Evolutionary conservation across 2,113 vertebrate species (phyloP).

Genomic region (Gobius niger): DNA sequence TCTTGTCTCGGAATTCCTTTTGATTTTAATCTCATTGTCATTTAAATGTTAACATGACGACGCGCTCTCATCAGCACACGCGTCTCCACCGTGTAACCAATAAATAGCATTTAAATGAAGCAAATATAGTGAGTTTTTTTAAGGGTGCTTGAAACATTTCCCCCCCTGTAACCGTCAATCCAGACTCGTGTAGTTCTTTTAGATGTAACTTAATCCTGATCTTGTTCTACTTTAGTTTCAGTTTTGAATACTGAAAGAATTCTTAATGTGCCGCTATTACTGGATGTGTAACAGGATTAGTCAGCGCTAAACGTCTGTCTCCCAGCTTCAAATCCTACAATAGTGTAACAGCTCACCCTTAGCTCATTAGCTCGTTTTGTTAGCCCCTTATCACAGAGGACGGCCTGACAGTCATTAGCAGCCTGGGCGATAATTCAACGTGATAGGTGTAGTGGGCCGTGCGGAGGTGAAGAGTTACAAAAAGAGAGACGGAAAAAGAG

Average conservation of each 20-base stretch:
- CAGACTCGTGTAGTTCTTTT: too few species aligned
- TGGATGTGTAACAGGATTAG: constrained; percentile 27
- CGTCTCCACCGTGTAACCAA: too few species aligned
- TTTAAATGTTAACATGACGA: too few species aligned
- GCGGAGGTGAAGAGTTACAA: constrained; percentile 12
- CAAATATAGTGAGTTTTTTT: too few species aligned
- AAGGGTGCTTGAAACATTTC: too few species aligned
- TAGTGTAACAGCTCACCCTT: constrained; percentile 55
- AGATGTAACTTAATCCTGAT: too few species aligned
- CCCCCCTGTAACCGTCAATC: too few species aligned
- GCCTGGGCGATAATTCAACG: constrained; percentile 51
- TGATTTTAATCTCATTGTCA: too few species aligned
- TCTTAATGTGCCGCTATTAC: constrained; percentile 5
- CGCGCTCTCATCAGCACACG: too few species aligned
- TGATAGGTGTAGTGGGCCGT: constrained; percentile 46
- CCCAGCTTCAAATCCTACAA: constrained; percentile 29
- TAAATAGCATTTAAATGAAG: too few species aligned
- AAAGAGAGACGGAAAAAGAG: not conserved
- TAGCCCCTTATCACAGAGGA: constrained; percentile 65
- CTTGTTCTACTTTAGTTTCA: not conserved
- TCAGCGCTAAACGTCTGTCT: constrained; percentile 1
- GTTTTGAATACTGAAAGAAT: not conserved
- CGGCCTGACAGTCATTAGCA: constrained; percentile 61
- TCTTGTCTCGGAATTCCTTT: too few species aligned
- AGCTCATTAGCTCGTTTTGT: constrained; percentile 64